Conservation (phyloP, 2,113 vertebrate species). For the Xiphophorus maculatus region DNA sequence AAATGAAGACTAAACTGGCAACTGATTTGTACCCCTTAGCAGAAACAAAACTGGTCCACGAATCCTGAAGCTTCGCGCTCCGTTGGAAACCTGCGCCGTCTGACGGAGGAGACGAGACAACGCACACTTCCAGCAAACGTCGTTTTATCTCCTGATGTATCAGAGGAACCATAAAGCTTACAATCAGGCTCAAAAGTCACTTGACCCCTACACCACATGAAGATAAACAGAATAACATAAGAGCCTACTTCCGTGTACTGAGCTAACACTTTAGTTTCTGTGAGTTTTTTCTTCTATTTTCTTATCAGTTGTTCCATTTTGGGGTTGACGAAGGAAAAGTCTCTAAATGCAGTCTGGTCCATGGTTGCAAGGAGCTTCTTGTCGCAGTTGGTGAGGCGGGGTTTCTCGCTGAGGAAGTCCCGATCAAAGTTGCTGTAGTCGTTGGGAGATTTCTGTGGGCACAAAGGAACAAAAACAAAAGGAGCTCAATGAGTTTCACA, state of each 20-base stretch:
- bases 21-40: conserved; percentile 9
- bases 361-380: conserved; percentile 97
- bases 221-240: conserved; percentile 6
- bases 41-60: conserved; percentile 36
- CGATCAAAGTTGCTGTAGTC: conserved; percentile 97
- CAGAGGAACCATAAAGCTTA: conserved; percentile 16
- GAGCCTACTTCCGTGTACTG: neutral
- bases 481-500: conserved; percentile 22
- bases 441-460: conserved; percentile 85
- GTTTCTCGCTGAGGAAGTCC: conserved; percentile 95
- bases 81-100: conserved; percentile 27
- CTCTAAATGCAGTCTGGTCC: conserved; percentile 89
- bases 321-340: conserved; percentile 95
- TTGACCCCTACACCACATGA: conserved; percentile 15
- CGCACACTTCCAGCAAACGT: neutral
- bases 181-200: conserved; percentile 15
- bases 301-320: conserved; percentile 85
- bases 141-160: conserved; percentile 6
- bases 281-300: conserved; percentile 73
- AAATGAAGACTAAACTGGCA: conserved; percentile 21
- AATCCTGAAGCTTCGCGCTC: conserved; percentile 31
- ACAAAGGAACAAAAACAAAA: conserved; percentile 7
- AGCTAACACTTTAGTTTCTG: neutral
- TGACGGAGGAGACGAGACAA: conserved; percentile 15
- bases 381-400: conserved; percentile 88